Conservation (phyloP, 2,113 vertebrate genomes). For the Microcebus ravelobensis region DNA sequence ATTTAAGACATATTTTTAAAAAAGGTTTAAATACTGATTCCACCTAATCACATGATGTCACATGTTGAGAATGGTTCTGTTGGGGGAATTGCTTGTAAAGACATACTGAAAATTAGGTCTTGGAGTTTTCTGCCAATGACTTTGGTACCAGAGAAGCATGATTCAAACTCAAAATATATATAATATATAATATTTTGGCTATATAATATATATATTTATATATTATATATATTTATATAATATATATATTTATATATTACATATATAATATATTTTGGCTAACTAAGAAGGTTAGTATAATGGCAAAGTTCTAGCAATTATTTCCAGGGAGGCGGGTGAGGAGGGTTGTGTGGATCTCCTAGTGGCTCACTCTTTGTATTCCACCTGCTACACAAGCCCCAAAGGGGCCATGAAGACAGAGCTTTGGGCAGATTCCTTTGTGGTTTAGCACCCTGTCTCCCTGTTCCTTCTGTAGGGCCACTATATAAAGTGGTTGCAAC, state of each 20-base stretch:
- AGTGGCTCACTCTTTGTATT: not conserved
- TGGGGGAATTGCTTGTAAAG: not conserved
- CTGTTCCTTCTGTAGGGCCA: not conserved
- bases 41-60: not conserved
- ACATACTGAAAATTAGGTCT: not conserved
- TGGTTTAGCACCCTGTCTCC: not conserved
- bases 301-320: not conserved
- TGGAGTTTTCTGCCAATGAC: not conserved
- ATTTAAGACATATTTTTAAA: not conserved
- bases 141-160: not conserved
- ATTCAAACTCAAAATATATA: not conserved
- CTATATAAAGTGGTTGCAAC: not conserved
- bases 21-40: not conserved
- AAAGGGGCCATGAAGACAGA: not conserved
- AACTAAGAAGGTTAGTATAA: not conserved
- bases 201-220: too few species aligned
- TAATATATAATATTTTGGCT: too few species aligned
- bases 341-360: not conserved
- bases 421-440: not conserved
- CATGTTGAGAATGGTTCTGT: not conserved
- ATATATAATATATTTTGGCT: not conserved
- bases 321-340: not conserved
- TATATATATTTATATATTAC: too few species aligned
- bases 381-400: not conserved
- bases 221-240: too few species aligned